phyloP scores from a whole-genome alignment of 2,888 invertebrate species.

The Spodoptera littoralis region DNA sequence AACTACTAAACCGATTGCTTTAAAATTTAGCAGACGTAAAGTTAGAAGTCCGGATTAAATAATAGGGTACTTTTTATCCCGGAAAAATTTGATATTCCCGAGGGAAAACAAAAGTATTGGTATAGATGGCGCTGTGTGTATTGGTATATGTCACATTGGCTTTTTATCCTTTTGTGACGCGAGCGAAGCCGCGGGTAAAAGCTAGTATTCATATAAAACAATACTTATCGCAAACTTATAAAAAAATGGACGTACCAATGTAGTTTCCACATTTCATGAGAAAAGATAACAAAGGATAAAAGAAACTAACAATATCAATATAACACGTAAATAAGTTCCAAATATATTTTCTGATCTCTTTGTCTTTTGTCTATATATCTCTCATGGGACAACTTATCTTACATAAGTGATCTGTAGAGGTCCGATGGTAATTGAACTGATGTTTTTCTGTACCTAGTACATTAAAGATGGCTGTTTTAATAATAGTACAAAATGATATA shows the following conservation, averaged over 20 bases:
- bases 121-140: too few relatives aligned
- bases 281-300: slow-evolving; percentile 37
- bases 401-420: slow-evolving; percentile 10
- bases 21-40: too few relatives aligned
- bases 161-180: too few relatives aligned
- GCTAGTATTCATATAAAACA: too few relatives aligned
- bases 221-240: slow-evolving; percentile 4
- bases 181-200: too few relatives aligned
- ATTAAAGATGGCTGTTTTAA: background rate
- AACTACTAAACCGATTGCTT: too few relatives aligned
- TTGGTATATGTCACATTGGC: too few relatives aligned
- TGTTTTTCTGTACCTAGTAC: slow-evolving; percentile 10
- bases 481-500: too few relatives aligned
- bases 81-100: too few relatives aligned
- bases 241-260: slow-evolving; percentile 19
- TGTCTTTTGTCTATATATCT: slow-evolving; percentile 16
- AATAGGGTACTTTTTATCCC: too few relatives aligned
- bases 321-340: slow-evolving; percentile 26
- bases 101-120: too few relatives aligned
- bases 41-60: too few relatives aligned
- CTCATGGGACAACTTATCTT: slow-evolving; percentile 6
- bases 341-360: slow-evolving; percentile 40
- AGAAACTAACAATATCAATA: slow-evolving; percentile 38
- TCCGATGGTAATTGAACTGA: slow-evolving; percentile 16
- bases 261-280: slow-evolving; percentile 29